These are phyloP conservation scores for Peucedramus taeniatus DNA, from an alignment of 2,113 vertebrate genomes.

Conservation along the genomic window DNA sequence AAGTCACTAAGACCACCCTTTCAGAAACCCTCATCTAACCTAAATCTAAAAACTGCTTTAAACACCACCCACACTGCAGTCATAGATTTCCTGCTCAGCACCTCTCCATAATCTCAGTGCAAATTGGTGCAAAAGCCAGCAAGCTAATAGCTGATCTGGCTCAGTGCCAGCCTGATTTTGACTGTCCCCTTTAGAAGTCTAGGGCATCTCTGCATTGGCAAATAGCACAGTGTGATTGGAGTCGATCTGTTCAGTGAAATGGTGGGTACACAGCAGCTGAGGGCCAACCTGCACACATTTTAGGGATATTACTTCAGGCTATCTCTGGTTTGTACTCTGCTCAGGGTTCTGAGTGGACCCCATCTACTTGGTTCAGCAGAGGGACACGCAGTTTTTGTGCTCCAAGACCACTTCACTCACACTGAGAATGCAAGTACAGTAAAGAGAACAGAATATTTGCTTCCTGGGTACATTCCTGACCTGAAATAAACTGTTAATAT, in stretches of 20 bases:
- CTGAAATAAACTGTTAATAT: background rate
- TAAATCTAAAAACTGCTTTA: constrained; percentile 33
- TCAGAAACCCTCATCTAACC: background rate
- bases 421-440: background rate
- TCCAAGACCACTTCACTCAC: background rate
- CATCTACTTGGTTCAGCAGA: background rate
- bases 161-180: background rate
- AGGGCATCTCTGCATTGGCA: constrained; percentile 5
- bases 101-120: constrained; percentile 2
- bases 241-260: background rate
- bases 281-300: background rate
- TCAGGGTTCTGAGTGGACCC: background rate
- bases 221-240: background rate
- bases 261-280: background rate
- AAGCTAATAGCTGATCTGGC: constrained; percentile 43
- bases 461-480: background rate
- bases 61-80: background rate
- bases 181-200: background rate
- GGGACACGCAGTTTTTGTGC: background rate
- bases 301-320: background rate
- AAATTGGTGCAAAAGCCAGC: constrained; percentile 16
- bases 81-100: constrained; percentile 36
- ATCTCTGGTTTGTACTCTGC: background rate
- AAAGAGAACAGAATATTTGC: background rate
- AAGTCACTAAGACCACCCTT: background rate